A percentile compares a stretch with the other conserved stretches of the same genome.
Evolutionary conservation across 2,888 invertebrate species (phyloP).

Genomic region (Cepaea hortensis): DNA sequence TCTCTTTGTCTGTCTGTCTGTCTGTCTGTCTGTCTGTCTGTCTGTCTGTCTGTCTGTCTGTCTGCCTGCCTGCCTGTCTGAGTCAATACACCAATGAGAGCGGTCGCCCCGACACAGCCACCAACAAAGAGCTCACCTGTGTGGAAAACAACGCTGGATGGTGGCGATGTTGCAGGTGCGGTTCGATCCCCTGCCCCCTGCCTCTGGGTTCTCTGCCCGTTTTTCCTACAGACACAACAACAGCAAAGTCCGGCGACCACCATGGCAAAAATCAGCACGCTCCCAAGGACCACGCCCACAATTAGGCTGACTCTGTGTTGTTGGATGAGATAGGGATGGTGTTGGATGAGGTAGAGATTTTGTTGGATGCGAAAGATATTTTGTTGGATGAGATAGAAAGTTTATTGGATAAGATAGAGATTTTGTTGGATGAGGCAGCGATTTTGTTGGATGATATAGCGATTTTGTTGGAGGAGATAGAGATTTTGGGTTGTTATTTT

Average conservation of each 20-base stretch:
- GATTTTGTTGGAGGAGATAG: too few relatives aligned
- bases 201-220: not conserved
- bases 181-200: not conserved
- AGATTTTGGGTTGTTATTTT: too few relatives aligned
- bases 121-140: slow-evolving; percentile 1
- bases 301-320: slow-evolving; percentile 47
- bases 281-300: slow-evolving; percentile 44
- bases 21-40: too few relatives aligned
- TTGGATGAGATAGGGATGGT: not conserved
- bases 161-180: not conserved
- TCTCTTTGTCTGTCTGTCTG: not conserved
- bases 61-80: too few relatives aligned
- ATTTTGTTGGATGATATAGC: too few relatives aligned
- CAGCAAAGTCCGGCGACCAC: slow-evolving; percentile 30
- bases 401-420: too few relatives aligned
- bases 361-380: too few relatives aligned
- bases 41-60: too few relatives aligned
- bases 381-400: too few relatives aligned
- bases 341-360: not conserved
- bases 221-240: slow-evolving; percentile 43
- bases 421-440: too few relatives aligned
- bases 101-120: too few relatives aligned
- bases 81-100: too few relatives aligned
- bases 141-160: not conserved
- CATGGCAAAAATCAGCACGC: slow-evolving; percentile 30